Base-by-base conservation (phyloP, 53 echinoderm and acorn worm genomes). In the Luidia sarsii region DNA sequence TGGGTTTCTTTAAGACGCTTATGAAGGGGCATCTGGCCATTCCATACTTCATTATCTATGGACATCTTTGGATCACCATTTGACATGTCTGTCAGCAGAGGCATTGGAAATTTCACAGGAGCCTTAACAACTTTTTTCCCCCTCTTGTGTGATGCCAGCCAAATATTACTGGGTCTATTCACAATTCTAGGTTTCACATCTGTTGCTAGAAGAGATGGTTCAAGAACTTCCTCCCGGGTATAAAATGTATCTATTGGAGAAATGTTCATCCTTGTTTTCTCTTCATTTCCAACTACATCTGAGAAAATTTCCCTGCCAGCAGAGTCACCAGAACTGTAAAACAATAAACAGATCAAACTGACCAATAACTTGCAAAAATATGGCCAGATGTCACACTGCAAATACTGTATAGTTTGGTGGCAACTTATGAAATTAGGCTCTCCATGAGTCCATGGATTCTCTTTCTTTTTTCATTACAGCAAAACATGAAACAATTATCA, bases 271-370 rank as follows among this genome's bases (percentile, higher is more conserved):
- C 29, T 31, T 30, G 45, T 25, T 23, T 77, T 43, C 24, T 27
- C 60, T 11, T 77, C 57, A 39, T 24, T 59, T 61, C 20, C 9
- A 21, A 21, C 38, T 29, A 18, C 77, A 22, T 77, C 77, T 25
- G 32, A 37, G 19, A 61, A 57, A n/a, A 45, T 7, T 7, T 45
- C 45, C 24, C 18, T 57, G 11, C 39, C 32, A 8, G 38, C 60
- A 32, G 77, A 60, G 46, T 77, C 77, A 15, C 77, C 77, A 43
- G 77, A 77, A 77, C 77, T 77, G 61, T 18, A 56, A 71, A 33
- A 74, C 39, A 74, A 2, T 1, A 35, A 71, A 71, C 19, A 71
- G n/a, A 14, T 0, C 3, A 30, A 65, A 23, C 22, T 39, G 35
- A n/a, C n/a, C n/a, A n/a, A n/a, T n/a, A n/a, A n/a, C n/a, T n/a